Conservation (phyloP, 2,113 vertebrate genomes). For the Lipophrys pholis region DNA sequence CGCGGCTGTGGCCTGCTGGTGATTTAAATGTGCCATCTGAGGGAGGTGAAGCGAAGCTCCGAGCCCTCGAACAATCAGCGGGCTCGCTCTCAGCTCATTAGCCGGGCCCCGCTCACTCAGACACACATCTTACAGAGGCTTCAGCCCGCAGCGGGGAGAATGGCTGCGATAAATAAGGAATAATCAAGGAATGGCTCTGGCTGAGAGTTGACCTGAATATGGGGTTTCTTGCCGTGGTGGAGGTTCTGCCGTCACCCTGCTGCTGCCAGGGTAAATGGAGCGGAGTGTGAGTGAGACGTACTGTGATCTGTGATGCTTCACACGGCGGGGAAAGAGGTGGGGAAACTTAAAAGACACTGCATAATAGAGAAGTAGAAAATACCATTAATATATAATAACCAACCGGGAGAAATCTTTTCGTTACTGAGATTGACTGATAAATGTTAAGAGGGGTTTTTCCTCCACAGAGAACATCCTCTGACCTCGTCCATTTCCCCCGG, state of each 20-base stretch:
- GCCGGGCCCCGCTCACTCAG: conserved; percentile 42
- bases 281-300: conserved; percentile 19
- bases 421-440: too few relatives aligned
- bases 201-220: conserved; percentile 77
- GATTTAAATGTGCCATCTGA: conserved; percentile 39
- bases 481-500: too few relatives aligned
- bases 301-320: background rate
- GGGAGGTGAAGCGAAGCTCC: conserved; percentile 15
- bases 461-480: too few relatives aligned
- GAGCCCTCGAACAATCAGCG: conserved; percentile 54
- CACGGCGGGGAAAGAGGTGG: too few relatives aligned
- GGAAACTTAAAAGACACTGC: too few relatives aligned
- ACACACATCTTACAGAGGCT: conserved; percentile 67
- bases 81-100: conserved; percentile 72
- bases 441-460: too few relatives aligned
- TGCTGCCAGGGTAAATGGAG: conserved; percentile 53
- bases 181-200: conserved; percentile 73
- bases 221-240: conserved; percentile 30
- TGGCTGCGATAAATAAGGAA: conserved; percentile 76
- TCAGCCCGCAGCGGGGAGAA: conserved; percentile 63
- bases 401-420: too few relatives aligned
- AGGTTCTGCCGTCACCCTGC: conserved; percentile 43
- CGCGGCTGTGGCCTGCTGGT: conserved; percentile 28
- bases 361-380: too few relatives aligned
- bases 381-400: too few relatives aligned